Evolutionary conservation across 2,797 vertebrate genomes (phyloP), one percentile per base, ranked within the genome.

Genomic region (Limosa lapponica): DNA sequence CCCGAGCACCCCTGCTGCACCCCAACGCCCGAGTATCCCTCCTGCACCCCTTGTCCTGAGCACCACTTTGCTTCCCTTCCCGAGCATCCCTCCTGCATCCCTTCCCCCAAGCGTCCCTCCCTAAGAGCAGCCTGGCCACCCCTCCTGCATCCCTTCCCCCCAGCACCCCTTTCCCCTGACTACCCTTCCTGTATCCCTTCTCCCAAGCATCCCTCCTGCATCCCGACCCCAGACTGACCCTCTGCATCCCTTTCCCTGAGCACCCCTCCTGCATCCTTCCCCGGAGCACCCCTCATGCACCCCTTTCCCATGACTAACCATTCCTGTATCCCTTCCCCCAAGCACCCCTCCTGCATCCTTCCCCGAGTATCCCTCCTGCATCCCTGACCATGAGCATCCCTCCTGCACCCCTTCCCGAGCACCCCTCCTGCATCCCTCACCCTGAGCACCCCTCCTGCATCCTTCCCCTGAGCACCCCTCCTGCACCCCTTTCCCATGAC

Each of bases 211-310:
- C 16, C 32, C 39, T 32, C 14, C n/a, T n/a, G 4, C 13, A 11
- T 1, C 34, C 52, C 32, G 4, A 10, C 12, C 16, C 11, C 30
- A 0, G 1, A 39, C 34, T 22, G 46, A 8, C 39, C 27, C 13
- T 19, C 17, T 43, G 43, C 43, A 43, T 19, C 18, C 43, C 43
- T 43, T 37, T 30, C 30, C 23, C 19, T 1, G 5, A 44, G 8
- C 3, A 30, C 13, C 37, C 66, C 73, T 59, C 8, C 32, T 48
- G 36, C n/a, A n/a, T n/a, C 51, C 27, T 17, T 10, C 16, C 52
- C 7, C 52, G 8, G 16, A 11, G 10, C 52, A 54, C 18, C 30
- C 49, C 49, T 49, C 24, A 20, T 22, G 39, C 39, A 41, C 14
- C 39, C 39, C 39, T 39, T 37, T 37, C 37, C 37, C 37, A 9